These are phyloP conservation scores for Poeciliopsis occidentalis DNA, from an alignment of 2,113 vertebrate genomes.

Conservation along the genomic window DNA sequence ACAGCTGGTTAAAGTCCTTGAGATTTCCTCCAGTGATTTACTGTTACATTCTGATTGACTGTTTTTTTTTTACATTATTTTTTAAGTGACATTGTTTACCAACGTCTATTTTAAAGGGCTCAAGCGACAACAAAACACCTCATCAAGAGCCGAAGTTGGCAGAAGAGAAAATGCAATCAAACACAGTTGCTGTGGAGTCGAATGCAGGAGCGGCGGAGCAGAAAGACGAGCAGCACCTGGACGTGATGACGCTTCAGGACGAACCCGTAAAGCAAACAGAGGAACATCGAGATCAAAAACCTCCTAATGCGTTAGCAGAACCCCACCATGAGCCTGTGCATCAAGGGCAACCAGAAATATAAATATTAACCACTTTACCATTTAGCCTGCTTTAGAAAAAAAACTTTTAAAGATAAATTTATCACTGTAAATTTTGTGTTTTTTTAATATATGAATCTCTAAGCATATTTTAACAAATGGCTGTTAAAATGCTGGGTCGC, in stretches of 20 bases:
- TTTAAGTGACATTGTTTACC: neutral
- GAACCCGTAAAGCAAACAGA: conserved; percentile 16
- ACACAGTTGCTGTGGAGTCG: neutral
- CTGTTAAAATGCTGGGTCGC: conserved; percentile 6
- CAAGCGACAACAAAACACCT: conserved; percentile 27
- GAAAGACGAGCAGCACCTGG: conserved; percentile 32
- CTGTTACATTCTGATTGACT: neutral
- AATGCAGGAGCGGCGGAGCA: conserved; percentile 16
- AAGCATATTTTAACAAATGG: neutral
- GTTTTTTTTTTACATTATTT: neutral
- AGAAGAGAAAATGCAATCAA: conserved; percentile 15
- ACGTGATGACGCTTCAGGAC: conserved; percentile 14
- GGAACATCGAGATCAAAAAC: conserved; percentile 35
- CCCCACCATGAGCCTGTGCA: conserved; percentile 48
- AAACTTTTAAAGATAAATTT: conserved; percentile 5
- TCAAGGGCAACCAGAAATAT: conserved; percentile 75
- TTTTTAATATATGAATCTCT: conserved; percentile 1
- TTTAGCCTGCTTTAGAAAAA: neutral
- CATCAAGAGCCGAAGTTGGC: conserved; percentile 21
- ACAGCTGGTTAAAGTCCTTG: neutral
- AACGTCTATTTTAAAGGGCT: conserved; percentile 20
- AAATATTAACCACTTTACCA: conserved; percentile 19
- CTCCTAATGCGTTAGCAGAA: conserved; percentile 26
- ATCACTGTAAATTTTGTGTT: neutral
- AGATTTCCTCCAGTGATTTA: neutral